These are phyloP conservation scores for Spodoptera exigua DNA, from an alignment of 2,888 invertebrate genomes.

Conservation along the genomic window DNA sequence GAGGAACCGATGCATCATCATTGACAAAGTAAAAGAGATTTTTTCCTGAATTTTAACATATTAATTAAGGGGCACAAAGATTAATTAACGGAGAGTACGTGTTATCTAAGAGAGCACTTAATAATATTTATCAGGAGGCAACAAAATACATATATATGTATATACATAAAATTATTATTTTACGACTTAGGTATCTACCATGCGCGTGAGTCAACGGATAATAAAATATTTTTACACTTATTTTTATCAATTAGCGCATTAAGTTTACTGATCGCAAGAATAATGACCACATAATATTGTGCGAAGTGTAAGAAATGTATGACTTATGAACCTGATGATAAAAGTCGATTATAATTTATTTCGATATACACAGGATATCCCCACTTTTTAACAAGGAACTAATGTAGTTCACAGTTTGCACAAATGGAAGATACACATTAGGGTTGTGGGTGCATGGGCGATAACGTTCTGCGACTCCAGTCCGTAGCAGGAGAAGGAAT, in stretches of 20 bases:
- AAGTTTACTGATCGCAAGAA: constrained; percentile 44
- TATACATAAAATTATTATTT: constrained; percentile 29
- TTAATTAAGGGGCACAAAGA: constrained; percentile 29
- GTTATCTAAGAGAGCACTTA: constrained; percentile 20
- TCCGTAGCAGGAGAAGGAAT: too few species aligned
- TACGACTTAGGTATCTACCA: constrained; percentile 30
- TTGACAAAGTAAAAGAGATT: constrained; percentile 52
- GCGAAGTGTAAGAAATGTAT: constrained; percentile 33
- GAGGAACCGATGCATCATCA: constrained; percentile 59
- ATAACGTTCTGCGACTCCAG: too few species aligned
- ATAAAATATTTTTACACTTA: constrained; percentile 18
- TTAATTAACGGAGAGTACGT: constrained; percentile 28
- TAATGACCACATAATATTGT: constrained; percentile 44
- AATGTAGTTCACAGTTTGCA: too few species aligned
- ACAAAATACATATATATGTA: constrained; percentile 14
- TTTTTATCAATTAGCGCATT: constrained; percentile 48
- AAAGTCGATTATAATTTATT: constrained; percentile 14
- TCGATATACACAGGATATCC: constrained; percentile 17
- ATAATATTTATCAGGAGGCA: constrained; percentile 22
- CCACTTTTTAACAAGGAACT: neutral
- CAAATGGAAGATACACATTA: too few species aligned
- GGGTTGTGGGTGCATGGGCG: too few species aligned
- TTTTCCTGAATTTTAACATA: constrained; percentile 41
- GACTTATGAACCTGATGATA: constrained; percentile 37
- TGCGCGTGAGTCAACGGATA: constrained; percentile 33